Evolutionary conservation across 2,888 invertebrate genomes (phyloP).

Genomic region (Ormia ochracea): DNA sequence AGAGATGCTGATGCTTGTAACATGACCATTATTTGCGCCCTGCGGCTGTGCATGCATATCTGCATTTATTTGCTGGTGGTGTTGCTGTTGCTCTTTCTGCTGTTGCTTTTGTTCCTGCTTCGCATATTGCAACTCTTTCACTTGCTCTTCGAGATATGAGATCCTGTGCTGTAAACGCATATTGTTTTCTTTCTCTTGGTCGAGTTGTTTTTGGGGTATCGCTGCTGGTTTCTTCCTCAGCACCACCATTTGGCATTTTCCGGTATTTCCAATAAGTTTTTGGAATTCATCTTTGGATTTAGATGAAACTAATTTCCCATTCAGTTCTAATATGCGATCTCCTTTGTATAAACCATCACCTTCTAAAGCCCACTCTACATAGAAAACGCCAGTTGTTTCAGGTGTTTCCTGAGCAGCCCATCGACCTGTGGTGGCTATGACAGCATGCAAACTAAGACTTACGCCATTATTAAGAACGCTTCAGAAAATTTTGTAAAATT

Average conservation of each 20-base stretch:
- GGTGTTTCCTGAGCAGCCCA: slow-evolving; percentile 85
- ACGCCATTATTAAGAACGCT: slow-evolving; percentile 76
- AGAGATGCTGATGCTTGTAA: slow-evolving; percentile 85
- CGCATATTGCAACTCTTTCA: slow-evolving; percentile 79
- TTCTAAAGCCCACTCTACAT: slow-evolving; percentile 89
- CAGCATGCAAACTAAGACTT: slow-evolving; percentile 80
- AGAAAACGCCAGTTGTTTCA: slow-evolving; percentile 81
- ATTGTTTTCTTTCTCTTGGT: slow-evolving; percentile 83
- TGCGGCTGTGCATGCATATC: slow-evolving; percentile 35
- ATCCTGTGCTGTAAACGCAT: slow-evolving; percentile 90
- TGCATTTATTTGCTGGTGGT: slow-evolving; percentile 42
- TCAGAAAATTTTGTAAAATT: not conserved
- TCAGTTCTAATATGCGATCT: slow-evolving; percentile 87
- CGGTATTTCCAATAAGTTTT: slow-evolving; percentile 79
- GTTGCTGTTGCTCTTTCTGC: slow-evolving; percentile 23
- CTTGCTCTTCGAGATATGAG: slow-evolving; percentile 92
- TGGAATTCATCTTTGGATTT: slow-evolving; percentile 84
- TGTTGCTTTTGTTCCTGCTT: slow-evolving; percentile 69
- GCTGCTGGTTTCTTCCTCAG: slow-evolving; percentile 72
- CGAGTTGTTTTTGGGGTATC: slow-evolving; percentile 75
- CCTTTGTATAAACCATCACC: slow-evolving; percentile 85
- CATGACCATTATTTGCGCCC: slow-evolving; percentile 76
- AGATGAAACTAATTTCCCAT: slow-evolving; percentile 85
- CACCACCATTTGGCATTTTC: slow-evolving; percentile 76
- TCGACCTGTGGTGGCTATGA: slow-evolving; percentile 83